Base-by-base conservation (phyloP, 2,888 invertebrate species). In the Vanessa cardui region DNA sequence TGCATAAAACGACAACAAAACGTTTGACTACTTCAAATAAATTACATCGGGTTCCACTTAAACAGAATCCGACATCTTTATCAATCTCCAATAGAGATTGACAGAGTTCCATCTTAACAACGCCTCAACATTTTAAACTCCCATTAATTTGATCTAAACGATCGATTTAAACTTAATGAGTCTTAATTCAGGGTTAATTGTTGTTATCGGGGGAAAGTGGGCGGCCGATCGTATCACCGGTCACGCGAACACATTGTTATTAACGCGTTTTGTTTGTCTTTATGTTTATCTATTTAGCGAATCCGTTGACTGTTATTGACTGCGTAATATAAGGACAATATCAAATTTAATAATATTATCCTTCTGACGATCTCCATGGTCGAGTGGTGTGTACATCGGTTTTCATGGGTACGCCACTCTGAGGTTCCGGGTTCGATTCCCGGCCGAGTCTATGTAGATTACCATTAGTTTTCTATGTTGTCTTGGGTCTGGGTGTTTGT, bases 171-270 rank as follows among this genome's bases (percentile, higher is more conserved):
- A 71, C 58, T 76, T 74, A 77, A 73, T 74, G 70, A 69, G 66
- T 70, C 72, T 77, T 75, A 77, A 78, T 79, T 74, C 73, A 76
- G 71, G 68, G 77, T 79, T 78, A 77, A 78, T 81, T 78, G 79
- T 78, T 78, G 70, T 72, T 73, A 72, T 72, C 60, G 31, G 73
- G 68, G 69, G 71, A 71, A 73, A 72, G 76, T 72, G 72, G 73
- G 73, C 72, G 72, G 68, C 68, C 52, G 77, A 80, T 78, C 54
- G 50, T 76, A 76, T 80, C 78, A 31, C 9, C 12, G 49, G 63
- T 62, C 70, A 69, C 66, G 66, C 67, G 58, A 52, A 62, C 61
- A 61, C 58, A 46, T 64, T 62, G 60, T 64, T 61, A 64, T 67
- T 62, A 58, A 62, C 18, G 47, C 46, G 26, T 31, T 16, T 54